phyloP scores from a whole-genome alignment of 2,113 vertebrate species.

The Pagrus major region DNA sequence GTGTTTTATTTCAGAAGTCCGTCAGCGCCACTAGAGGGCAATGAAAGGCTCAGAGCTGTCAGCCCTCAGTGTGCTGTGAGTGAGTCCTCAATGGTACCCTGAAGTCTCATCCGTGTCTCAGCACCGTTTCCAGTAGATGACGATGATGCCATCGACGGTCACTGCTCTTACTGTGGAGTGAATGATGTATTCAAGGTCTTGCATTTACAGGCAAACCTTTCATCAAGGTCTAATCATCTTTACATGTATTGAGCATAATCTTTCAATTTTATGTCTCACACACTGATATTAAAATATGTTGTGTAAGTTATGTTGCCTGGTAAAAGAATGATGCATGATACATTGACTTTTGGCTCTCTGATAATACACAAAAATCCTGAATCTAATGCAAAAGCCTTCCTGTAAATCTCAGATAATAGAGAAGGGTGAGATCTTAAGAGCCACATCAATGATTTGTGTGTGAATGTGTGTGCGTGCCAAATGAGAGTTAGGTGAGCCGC shows the following conservation, averaged over 20 bases:
- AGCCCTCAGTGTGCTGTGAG: conserved; percentile 12
- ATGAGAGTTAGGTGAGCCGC: conserved; percentile 40
- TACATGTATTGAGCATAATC: neutral
- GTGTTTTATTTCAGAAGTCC: neutral
- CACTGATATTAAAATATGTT: neutral
- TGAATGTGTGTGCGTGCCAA: conserved; percentile 7
- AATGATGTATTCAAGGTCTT: conserved; percentile 6
- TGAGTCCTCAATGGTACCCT: conserved; percentile 28
- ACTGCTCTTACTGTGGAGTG: neutral
- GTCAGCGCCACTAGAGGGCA: conserved; percentile 78
- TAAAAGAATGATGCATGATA: neutral
- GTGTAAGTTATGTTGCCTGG: neutral
- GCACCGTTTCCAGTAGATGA: conserved; percentile 28
- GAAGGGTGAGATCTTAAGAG: conserved; percentile 68
- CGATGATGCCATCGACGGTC: conserved; percentile 35
- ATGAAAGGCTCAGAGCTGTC: conserved; percentile 36
- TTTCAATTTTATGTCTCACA: neutral
- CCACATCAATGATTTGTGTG: conserved; percentile 66
- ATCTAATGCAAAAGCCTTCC: conserved; percentile 26
- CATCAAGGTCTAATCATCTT: neutral
- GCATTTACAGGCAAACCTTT: conserved; percentile 16
- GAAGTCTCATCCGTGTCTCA: conserved; percentile 29
- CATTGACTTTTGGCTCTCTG: neutral
- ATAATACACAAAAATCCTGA: conserved; percentile 12
- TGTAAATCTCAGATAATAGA: conserved; percentile 60